phyloP scores from a whole-genome alignment of 2,888 invertebrate species.

The Temnothorax unifasciatus region DNA sequence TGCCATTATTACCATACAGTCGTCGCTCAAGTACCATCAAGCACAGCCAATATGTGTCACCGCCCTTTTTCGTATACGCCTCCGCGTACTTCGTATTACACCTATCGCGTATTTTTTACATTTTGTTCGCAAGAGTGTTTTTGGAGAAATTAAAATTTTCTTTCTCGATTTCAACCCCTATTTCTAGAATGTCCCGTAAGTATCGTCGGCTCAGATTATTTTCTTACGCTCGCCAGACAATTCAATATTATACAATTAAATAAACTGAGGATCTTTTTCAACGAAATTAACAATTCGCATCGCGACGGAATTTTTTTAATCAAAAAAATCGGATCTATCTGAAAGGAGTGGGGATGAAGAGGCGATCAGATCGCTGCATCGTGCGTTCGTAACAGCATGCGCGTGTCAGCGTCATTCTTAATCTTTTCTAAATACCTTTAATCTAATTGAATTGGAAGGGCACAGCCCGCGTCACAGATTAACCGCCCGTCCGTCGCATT shows the following conservation, averaged over 20 bases:
- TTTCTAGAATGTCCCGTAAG: neutral
- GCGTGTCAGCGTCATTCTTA: conserved; percentile 85
- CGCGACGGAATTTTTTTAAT: conserved; percentile 2
- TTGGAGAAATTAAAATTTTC: conserved; percentile 2
- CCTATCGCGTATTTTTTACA: neutral
- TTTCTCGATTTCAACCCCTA: neutral
- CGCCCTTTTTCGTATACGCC: neutral
- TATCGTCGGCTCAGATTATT: neutral
- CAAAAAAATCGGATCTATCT: conserved; percentile 6
- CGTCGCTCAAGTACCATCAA: conserved; percentile 57
- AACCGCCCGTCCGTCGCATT: neutral
- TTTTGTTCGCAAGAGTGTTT: neutral
- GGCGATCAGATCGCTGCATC: conserved; percentile 25
- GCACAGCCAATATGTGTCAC: neutral
- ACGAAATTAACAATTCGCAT: neutral
- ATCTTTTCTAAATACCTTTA: conserved; percentile 84
- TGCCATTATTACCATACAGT: conserved; percentile 67
- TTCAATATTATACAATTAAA: neutral
- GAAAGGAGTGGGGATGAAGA: neutral
- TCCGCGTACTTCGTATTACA: neutral
- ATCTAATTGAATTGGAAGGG: conserved; percentile 84
- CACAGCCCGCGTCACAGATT: conserved; percentile 63
- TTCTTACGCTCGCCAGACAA: neutral
- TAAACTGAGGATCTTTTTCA: neutral
- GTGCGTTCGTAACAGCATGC: conserved; percentile 74